A percentile compares a stretch with the other conserved stretches of the same genome.
Evolutionary conservation across 2,113 vertebrate genomes (phyloP).

Genomic region (Strix uralensis): DNA sequence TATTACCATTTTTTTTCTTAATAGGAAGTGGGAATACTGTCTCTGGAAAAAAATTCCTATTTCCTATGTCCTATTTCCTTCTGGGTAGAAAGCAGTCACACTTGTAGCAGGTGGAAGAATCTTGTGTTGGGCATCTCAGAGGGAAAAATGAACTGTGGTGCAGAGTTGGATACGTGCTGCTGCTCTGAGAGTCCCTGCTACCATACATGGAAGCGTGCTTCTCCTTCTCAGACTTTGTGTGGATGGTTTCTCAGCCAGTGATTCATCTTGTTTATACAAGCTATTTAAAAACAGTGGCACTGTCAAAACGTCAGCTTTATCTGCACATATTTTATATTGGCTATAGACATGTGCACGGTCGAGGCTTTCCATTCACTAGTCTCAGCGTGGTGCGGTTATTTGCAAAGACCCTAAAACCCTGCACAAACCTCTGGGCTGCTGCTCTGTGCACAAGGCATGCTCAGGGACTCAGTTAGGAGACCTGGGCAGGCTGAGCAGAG

Average conservation of each 20-base stretch:
- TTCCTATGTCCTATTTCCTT: not conserved
- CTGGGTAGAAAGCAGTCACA: not conserved
- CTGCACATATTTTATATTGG: not conserved
- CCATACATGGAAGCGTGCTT: not conserved
- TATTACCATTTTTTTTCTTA: not conserved
- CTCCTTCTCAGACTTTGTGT: not conserved
- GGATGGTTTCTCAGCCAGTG: not conserved
- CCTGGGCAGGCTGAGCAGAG: not conserved
- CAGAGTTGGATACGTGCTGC: not conserved
- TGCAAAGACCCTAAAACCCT: not conserved
- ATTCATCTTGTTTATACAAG: not conserved
- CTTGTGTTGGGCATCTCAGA: rapidly evolving
- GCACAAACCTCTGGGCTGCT: rapidly evolving
- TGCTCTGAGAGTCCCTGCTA: not conserved
- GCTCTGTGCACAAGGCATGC: rapidly evolving
- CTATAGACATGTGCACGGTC: not conserved
- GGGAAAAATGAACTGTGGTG: not conserved
- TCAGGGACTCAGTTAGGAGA: not conserved
- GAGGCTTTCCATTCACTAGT: not conserved
- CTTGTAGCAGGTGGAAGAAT: not conserved
- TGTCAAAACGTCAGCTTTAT: not conserved
- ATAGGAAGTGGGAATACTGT: not conserved
- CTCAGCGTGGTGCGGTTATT: rapidly evolving
- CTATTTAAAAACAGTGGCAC: not conserved
- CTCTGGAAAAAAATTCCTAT: not conserved